Conservation (phyloP, 1,140 invertebrate genomes). For the Ganaspis sp. region DNA sequence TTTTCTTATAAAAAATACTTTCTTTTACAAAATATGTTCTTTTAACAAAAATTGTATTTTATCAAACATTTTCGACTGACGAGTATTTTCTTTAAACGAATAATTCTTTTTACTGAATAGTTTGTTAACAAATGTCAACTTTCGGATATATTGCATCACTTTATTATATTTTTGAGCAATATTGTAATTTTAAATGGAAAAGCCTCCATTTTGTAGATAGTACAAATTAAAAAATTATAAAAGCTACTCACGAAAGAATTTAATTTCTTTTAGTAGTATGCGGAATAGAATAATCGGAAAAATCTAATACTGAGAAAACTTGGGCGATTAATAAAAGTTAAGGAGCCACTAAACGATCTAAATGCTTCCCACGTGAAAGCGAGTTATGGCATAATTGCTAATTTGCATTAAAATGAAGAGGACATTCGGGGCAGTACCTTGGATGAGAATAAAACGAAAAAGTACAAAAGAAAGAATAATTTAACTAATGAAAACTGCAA, state of each 20-base stretch:
- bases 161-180: too few relatives aligned
- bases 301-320: constrained; percentile 14
- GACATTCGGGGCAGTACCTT: neutral
- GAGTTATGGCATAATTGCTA: neutral
- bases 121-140: too few relatives aligned
- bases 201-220: neutral
- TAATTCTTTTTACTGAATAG: too few relatives aligned
- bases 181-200: too few relatives aligned
- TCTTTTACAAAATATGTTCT: too few relatives aligned
- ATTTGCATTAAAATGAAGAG: constrained; percentile 17
- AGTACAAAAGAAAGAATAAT: neutral
- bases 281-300: neutral
- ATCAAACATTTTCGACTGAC: too few relatives aligned
- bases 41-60: too few relatives aligned
- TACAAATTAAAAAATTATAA: neutral
- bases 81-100: too few relatives aligned
- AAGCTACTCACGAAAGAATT: neutral
- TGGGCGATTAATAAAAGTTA: constrained; percentile 14
- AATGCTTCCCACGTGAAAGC: constrained; percentile 8
- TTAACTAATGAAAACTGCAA: neutral
- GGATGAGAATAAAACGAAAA: neutral
- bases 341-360: neutral
- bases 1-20: too few relatives aligned
- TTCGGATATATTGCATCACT: too few relatives aligned
- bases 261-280: neutral